A percentile compares a stretch with the other conserved stretches of the same genome.
Conservation (phyloP, 2,113 vertebrate genomes). For the Circaetus cinerascens region DNA sequence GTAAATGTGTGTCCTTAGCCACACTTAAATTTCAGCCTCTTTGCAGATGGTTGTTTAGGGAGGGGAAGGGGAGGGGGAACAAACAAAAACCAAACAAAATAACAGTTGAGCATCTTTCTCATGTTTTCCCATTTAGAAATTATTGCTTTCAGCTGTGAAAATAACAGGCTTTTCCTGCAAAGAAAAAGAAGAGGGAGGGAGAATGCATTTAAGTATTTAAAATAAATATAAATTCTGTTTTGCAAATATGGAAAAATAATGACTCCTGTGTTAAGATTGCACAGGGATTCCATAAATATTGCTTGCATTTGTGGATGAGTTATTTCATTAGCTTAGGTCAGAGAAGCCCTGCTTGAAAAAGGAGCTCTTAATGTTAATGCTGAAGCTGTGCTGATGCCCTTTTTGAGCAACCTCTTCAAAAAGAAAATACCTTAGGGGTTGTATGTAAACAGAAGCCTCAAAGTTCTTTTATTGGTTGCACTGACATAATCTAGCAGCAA, state of each 20-base stretch:
- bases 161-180: constrained; percentile 49
- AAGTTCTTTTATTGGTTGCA: neutral
- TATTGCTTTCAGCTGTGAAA: constrained; percentile 74
- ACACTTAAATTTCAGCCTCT: neutral
- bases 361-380: neutral
- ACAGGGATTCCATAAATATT: neutral
- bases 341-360: neutral
- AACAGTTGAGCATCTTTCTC: neutral
- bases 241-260: constrained; percentile 1
- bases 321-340: constrained; percentile 11
- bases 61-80: neutral
- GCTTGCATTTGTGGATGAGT: neutral
- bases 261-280: neutral
- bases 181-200: neutral
- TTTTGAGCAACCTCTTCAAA: neutral
- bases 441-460: neutral
- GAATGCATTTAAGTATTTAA: constrained; percentile 22
- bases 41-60: neutral
- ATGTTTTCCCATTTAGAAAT: constrained; percentile 49
- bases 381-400: neutral
- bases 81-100: constrained; percentile 23
- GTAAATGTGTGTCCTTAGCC: neutral
- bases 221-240: constrained; percentile 59
- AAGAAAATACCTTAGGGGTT: neutral
- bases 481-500: neutral